phyloP scores from a whole-genome alignment of 2,888 invertebrate species.

The Diabrotica balteata region DNA sequence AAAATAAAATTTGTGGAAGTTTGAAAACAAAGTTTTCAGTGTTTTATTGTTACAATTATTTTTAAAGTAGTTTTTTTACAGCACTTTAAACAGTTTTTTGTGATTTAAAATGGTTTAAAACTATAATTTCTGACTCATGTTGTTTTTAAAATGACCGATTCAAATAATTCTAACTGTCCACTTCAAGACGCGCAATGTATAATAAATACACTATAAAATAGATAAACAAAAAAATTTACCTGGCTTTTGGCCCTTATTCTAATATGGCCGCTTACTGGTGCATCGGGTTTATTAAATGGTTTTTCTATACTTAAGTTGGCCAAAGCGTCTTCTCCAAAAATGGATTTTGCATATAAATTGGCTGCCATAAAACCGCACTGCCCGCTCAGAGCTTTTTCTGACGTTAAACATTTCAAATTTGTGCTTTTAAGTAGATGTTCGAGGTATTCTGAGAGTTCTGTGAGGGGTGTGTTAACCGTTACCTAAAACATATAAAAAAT shows the following conservation, averaged over 20 bases:
- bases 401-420: conserved; percentile 99
- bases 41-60: no score
- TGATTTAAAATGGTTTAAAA: no score
- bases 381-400: conserved; percentile 94
- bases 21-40: no score
- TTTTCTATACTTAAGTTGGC: conserved; percentile 99
- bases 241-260: conserved; percentile 98
- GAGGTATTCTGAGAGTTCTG: conserved; percentile 91
- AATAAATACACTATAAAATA: background rate
- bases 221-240: conserved; percentile 63
- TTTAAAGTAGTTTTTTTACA: no score
- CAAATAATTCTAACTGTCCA: no score
- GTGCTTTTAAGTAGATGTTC: conserved; percentile 91
- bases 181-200: no score
- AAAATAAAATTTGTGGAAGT: no score
- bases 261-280: conserved; percentile 95
- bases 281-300: conserved; percentile 83
- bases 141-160: no score
- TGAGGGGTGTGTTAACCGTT: conserved; percentile 91
- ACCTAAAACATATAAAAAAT: conserved; percentile 60
- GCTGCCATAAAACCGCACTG: conserved; percentile 99
- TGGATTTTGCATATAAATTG: conserved; percentile 97
- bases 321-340: conserved; percentile 98
- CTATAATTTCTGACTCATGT: no score
- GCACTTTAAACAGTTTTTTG: no score